Conservation (phyloP, 30 jellyfish, hydroid and myxozoan genomes). For the Hydractinia symbiolongicarpus region DNA sequence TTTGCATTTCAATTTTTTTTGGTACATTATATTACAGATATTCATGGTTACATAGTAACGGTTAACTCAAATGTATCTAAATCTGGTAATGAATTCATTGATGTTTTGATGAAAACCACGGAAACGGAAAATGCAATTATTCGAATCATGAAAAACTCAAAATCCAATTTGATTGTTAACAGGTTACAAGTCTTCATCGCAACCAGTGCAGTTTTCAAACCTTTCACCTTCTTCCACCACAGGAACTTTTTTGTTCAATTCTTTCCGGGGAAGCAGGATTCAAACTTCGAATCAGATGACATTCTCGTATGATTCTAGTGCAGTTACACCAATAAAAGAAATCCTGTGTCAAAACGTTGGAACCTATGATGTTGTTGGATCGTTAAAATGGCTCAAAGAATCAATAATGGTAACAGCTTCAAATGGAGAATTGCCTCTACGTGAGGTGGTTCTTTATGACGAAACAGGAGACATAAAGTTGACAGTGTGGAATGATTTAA, state of each 20-base stretch:
- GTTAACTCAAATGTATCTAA: not conserved
- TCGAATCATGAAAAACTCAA: constrained; percentile 18
- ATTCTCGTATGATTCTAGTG: no score
- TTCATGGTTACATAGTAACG: no score
- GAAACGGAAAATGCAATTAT: not conserved
- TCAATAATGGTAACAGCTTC: no score
- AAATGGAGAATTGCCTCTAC: no score
- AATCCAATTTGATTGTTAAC: not conserved
- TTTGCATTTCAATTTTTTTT: no score
- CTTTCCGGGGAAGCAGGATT: constrained; percentile 34
- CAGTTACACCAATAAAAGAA: not conserved
- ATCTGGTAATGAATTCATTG: constrained; percentile 18
- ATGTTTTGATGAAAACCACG: not conserved
- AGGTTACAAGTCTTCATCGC: not conserved
- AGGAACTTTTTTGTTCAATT: constrained; percentile 17
- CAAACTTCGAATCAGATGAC: not conserved
- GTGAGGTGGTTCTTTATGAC: no score
- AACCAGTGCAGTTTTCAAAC: not conserved
- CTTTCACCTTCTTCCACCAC: not conserved
- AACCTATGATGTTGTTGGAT: constrained; percentile 17
- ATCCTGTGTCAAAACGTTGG: not conserved
- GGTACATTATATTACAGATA: no score
- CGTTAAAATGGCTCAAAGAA: no score
- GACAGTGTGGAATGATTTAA: no score
- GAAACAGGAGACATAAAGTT: no score